phyloP scores from a whole-genome alignment of 2,888 invertebrate genomes.

The Uloborus plumipes region DNA sequence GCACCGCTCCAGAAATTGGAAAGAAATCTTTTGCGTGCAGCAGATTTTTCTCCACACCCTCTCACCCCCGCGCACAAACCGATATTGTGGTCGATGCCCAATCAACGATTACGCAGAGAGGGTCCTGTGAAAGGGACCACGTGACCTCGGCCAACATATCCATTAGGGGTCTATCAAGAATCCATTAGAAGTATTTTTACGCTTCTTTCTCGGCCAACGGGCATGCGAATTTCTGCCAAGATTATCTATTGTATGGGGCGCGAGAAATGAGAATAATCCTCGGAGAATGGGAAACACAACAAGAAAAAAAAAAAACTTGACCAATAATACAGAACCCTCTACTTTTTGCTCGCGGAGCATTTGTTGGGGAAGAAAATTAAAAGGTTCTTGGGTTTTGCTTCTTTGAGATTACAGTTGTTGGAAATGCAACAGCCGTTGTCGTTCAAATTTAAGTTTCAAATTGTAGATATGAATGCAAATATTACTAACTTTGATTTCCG shows the following conservation, averaged over 20 bases:
- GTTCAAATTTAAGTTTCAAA: no score
- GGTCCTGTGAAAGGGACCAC: constrained; percentile 51
- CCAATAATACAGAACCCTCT: no score
- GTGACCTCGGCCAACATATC: constrained; percentile 45
- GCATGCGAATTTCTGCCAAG: constrained; percentile 35
- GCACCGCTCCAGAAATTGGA: constrained; percentile 14
- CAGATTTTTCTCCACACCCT: not conserved
- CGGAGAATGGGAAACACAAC: not conserved
- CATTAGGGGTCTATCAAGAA: constrained; percentile 62
- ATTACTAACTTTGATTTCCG: no score
- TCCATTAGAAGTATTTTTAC: constrained; percentile 58
- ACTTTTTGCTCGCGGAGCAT: no score
- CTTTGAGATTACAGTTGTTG: no score
- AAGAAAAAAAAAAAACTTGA: no score
- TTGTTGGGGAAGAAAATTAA: no score
- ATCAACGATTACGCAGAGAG: constrained; percentile 44
- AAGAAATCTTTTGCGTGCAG: constrained; percentile 48
- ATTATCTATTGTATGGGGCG: constrained; percentile 36
- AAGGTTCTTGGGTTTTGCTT: no score
- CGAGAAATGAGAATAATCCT: constrained; percentile 24
- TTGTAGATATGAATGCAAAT: no score
- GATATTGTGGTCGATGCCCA: constrained; percentile 54
- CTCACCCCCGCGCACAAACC: not conserved
- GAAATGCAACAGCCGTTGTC: no score
- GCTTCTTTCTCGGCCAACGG: constrained; percentile 50